Evolutionary conservation across 2,797 vertebrate species (phyloP).

Genomic region (Anas bahamensis): DNA sequence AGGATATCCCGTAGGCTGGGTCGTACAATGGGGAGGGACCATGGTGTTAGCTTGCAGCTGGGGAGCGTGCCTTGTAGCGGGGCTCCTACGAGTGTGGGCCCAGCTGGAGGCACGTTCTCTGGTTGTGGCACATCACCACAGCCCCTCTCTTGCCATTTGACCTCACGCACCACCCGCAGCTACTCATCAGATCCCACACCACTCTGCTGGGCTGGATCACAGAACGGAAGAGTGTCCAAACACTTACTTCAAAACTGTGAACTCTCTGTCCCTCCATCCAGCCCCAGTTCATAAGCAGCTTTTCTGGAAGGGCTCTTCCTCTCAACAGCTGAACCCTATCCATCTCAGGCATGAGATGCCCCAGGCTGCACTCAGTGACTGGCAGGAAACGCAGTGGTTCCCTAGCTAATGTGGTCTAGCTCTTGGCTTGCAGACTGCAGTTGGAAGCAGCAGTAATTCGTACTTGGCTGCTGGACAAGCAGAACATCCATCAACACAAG

Average conservation of each 20-base stretch:
- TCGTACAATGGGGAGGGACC: neutral
- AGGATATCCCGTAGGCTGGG: constrained; percentile 38
- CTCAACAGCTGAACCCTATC: constrained; percentile 50
- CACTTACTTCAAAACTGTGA: neutral
- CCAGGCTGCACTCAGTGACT: constrained; percentile 47
- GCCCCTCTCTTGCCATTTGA: neutral
- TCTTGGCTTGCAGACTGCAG: constrained; percentile 38
- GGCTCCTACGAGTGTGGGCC: constrained; percentile 27
- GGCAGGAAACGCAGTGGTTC: constrained; percentile 51
- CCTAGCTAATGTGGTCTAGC: constrained; percentile 36
- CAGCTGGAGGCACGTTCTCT: constrained; percentile 21
- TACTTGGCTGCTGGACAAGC: constrained; percentile 49
- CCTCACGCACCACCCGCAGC: neutral
- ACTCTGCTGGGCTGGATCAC: neutral
- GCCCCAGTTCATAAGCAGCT: neutral
- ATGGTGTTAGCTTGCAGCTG: constrained; percentile 9
- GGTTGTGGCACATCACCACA: neutral
- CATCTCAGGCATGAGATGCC: constrained; percentile 46
- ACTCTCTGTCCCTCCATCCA: neutral
- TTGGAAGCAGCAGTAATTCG: constrained; percentile 44
- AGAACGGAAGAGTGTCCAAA: neutral
- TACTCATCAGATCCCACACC: neutral
- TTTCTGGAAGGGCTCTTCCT: constrained; percentile 37
- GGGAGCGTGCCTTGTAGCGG: constrained; percentile 29
- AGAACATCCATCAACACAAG: constrained; percentile 53